Percentiles rank a stretch among this genome's conserved stretches.
These are phyloP conservation scores for Ophiodon elongatus DNA, from an alignment of 2,113 vertebrate species.

Conservation along the genomic window DNA sequence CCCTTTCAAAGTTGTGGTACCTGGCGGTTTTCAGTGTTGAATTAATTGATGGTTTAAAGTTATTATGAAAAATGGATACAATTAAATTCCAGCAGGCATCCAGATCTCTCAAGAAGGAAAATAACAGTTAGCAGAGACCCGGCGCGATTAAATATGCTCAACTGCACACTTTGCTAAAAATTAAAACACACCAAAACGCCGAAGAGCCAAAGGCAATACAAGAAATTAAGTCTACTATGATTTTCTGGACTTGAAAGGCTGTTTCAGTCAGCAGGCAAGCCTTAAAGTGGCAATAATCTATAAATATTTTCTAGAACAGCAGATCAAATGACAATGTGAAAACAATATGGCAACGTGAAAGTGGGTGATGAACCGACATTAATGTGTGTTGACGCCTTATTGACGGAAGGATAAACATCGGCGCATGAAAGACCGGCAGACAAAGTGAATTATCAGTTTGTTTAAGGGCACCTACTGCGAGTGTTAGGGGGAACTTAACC, in stretches of 20 bases:
- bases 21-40: not conserved
- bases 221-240: not conserved
- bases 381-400: not conserved
- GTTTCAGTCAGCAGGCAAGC: not conserved
- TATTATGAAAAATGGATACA: slow-evolving; percentile 1
- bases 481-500: not conserved
- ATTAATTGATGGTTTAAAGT: not conserved
- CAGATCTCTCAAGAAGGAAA: not conserved
- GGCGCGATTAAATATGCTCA: not conserved
- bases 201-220: not conserved
- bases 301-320: not conserved
- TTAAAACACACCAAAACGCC: not conserved
- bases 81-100: not conserved
- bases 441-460: not conserved
- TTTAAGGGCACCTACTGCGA: not conserved
- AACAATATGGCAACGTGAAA: not conserved
- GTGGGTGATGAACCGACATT: not conserved
- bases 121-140: not conserved
- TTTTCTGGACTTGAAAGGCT: not conserved
- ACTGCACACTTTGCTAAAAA: not conserved
- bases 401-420: not conserved
- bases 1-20: not conserved
- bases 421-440: not conserved
- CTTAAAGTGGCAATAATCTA: not conserved
- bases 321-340: not conserved